phyloP scores from a whole-genome alignment of 2,797 vertebrate genomes.

The Urophycis tenuis region DNA sequence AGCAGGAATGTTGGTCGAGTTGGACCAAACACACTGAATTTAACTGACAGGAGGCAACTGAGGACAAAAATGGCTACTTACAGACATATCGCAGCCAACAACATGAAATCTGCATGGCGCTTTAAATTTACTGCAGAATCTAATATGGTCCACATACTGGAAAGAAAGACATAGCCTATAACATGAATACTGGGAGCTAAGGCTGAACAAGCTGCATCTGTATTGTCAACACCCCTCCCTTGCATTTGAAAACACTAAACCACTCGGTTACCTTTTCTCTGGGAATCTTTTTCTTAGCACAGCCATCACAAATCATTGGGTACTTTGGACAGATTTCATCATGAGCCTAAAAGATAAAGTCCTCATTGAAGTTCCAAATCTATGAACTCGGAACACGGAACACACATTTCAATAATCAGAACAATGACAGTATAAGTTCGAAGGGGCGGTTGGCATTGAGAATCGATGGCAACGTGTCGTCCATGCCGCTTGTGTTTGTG shows the following conservation, averaged over 20 bases:
- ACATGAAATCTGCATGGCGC: conserved; percentile 85
- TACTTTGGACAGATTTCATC: conserved; percentile 90
- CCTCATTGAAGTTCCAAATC: not conserved
- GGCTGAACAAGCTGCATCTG: conserved; percentile 38
- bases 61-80: conserved; percentile 70
- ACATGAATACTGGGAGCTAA: conserved; percentile 30
- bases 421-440: not conserved
- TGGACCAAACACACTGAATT: conserved; percentile 1
- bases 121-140: conserved; percentile 85
- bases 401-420: not conserved
- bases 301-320: conserved; percentile 89
- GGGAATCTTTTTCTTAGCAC: conserved; percentile 87
- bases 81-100: conserved; percentile 86
- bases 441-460: not conserved
- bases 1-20: conserved; percentile 1
- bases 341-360: conserved; percentile 74
- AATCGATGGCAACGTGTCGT: not conserved
- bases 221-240: conserved; percentile 24
- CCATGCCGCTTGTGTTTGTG: not conserved
- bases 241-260: not conserved
- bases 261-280: conserved; percentile 79
- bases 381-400: not conserved
- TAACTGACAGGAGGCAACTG: conserved; percentile 32
- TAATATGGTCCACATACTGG: conserved; percentile 92
- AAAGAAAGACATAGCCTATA: conserved; percentile 52